phyloP scores from a whole-genome alignment of 1,140 invertebrate genomes.

The Ceratina japonica region DNA sequence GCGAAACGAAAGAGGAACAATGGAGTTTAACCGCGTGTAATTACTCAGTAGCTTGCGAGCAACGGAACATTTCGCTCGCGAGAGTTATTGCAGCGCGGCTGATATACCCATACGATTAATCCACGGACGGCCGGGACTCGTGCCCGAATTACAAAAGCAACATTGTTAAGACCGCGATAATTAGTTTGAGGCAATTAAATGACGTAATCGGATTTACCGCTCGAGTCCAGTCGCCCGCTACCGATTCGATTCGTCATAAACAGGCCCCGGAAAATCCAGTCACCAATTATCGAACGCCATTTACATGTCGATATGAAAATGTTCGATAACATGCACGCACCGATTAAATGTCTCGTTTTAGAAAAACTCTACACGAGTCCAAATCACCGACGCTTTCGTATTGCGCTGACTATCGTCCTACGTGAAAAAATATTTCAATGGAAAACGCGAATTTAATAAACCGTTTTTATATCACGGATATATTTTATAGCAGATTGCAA shows the following conservation, averaged over 20 bases:
- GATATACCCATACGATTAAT: slow-evolving; percentile 24
- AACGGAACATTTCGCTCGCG: slow-evolving; percentile 2
- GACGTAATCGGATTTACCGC: slow-evolving; percentile 6
- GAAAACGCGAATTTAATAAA: no score
- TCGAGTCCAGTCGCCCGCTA: not conserved
- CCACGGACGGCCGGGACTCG: not conserved
- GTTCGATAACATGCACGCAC: not conserved
- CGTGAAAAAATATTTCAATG: no score
- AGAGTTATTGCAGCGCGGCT: slow-evolving; percentile 16
- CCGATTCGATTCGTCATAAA: not conserved
- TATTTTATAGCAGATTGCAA: no score
- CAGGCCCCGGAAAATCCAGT: no score
- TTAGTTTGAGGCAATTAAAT: slow-evolving; percentile 1
- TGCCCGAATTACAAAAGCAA: slow-evolving; percentile 23
- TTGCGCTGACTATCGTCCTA: no score
- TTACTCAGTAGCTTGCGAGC: slow-evolving; percentile 14
- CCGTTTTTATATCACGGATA: no score
- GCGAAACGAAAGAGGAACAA: slow-evolving; percentile 9
- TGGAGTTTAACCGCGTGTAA: slow-evolving; percentile 9
- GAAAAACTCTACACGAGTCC: no score
- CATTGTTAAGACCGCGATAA: slow-evolving; percentile 22
- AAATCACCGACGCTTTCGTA: no score
- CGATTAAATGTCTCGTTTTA: no score
- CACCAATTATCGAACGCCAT: not conserved
- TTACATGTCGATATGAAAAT: not conserved